Evolutionary conservation across 2,113 vertebrate genomes (phyloP), one percentile per base, ranked within the genome.

Genomic region (Seriola dumerili): DNA sequence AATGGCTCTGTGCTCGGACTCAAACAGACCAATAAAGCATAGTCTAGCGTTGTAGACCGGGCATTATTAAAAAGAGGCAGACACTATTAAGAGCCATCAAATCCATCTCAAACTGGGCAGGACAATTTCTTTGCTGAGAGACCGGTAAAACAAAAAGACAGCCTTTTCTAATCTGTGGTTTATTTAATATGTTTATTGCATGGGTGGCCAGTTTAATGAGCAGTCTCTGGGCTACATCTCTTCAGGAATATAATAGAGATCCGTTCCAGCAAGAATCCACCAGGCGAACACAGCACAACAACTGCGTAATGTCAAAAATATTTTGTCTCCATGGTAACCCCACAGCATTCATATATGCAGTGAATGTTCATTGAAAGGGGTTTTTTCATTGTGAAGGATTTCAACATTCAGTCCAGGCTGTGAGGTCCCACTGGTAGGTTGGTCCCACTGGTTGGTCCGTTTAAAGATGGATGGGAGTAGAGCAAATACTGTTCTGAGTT

Each of bases 21-120:
- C 90, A 92, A 93, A 94, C 91, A 94, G 93, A 85, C 95, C 91
- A 91, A 93, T 95, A 95, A 95, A 95, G 88, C 83, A 92, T 40
- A 21, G 81, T 80, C 81, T 73, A 70, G 74, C 63, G 17, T 76
- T 88, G 88, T 86, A 78, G 80, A 84, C 71, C 67, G 68, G 70
- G 78, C 72, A 73, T 91, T 88, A 91, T 92, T 94, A 93, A 92
- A 87, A 88, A 87, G 81, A 85, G 89, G 90, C 92, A 94, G 89
- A 94, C 90, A 90, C 93, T 68, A 91, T 95, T 94, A 94, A 87
- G 82, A 85, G 81, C 83, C 76, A 89, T 93, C 89, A 85, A 93
- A 92, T 94, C 90, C 83, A 92, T 93, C 92, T 94, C 78, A 85
- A 90, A 91, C 72, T 83, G 89, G 86, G 88, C 85, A 77, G 83